Conservation (phyloP, 30 jellyfish, hydroid and myxozoan genomes). For the Chironex yamaguchii region DNA sequence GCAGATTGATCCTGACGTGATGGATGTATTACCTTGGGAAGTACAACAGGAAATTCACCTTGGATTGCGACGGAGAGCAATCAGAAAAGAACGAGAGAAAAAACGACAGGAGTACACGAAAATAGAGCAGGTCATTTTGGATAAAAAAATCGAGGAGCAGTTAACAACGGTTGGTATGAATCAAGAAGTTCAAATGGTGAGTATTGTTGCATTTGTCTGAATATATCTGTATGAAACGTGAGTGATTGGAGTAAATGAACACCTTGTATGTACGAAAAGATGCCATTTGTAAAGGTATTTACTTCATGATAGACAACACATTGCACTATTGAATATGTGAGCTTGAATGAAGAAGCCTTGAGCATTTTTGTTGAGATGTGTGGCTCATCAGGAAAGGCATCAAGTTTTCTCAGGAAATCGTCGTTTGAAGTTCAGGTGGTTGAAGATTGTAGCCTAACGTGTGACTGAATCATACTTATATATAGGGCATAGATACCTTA, state of each 20-base stretch:
- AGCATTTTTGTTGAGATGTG: too few species aligned
- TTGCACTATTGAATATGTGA: too few species aligned
- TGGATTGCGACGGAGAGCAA: slow-evolving; percentile 7
- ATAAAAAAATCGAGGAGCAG: neutral
- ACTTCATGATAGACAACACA: too few species aligned
- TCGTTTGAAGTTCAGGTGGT: neutral
- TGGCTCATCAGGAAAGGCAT: too few species aligned
- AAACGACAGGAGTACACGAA: neutral
- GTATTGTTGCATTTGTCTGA: too few species aligned
- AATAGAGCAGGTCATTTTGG: neutral
- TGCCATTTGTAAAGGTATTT: too few species aligned
- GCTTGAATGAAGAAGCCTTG: too few species aligned
- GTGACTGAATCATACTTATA: neutral
- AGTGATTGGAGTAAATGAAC: too few species aligned
- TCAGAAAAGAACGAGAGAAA: neutral
- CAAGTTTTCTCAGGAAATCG: neutral
- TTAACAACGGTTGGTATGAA: neutral
- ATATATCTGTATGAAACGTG: too few species aligned
- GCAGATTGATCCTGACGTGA: slow-evolving; percentile 72
- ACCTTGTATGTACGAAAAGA: too few species aligned
- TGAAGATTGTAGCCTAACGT: neutral
- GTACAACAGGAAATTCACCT: slow-evolving; percentile 60
- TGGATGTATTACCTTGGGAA: slow-evolving; percentile 73
- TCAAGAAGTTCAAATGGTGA: too few species aligned
- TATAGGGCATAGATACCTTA: neutral